Base-by-base conservation (phyloP, 37 sponge, comb jelly and placozoan genomes). In the Axinella damicornis region DNA sequence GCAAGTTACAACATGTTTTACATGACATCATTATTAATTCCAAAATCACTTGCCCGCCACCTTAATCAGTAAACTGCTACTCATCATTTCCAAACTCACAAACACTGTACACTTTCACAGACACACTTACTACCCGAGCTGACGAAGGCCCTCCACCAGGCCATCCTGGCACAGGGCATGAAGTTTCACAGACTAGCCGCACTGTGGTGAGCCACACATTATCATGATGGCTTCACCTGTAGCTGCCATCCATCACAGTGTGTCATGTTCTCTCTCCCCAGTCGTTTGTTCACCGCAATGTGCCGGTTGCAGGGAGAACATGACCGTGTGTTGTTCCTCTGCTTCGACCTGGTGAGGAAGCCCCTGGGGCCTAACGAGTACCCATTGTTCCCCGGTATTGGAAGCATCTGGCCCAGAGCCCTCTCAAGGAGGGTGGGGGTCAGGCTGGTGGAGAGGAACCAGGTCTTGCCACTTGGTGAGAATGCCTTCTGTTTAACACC, bases 211-310 rank as follows among this genome's bases (percentile, higher is more conserved):
- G 88, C 61, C 18, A 36, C 1, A 36, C n/a, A 57, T 18, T 2
- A n/a, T 19, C 11, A 69, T 11, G 11, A 69, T 35, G 25, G 19
- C 69, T 34, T 19, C 9, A 46, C 46, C 9, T n/a, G n/a, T n/a
- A 65, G 14, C 28, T 6, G 2, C 36, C 11, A 2, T 46, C 46
- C 46, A 46, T 9, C 46, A n/a, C 33, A 27, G 21, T 69, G 11
- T 69, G 36, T 69, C 17, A 46, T 9, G 6, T 32, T 61, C 62
- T 1, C 64, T 80, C 64, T 46, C 54, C 13, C 12, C 38, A 84
- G 85, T 78, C 77, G 90, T 18, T n/a, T 89, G 37, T 73, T 82
- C 56, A 72, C 85, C 65, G 90, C 79, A n/a, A 27, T 89, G 30
- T 57, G 84, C n/a, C 73, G 90, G 16, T 66, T 89, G 28, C 90